These are phyloP conservation scores for Ochropleura leucogaster DNA, from an alignment of 2,888 invertebrate genomes.

Conservation along the genomic window DNA sequence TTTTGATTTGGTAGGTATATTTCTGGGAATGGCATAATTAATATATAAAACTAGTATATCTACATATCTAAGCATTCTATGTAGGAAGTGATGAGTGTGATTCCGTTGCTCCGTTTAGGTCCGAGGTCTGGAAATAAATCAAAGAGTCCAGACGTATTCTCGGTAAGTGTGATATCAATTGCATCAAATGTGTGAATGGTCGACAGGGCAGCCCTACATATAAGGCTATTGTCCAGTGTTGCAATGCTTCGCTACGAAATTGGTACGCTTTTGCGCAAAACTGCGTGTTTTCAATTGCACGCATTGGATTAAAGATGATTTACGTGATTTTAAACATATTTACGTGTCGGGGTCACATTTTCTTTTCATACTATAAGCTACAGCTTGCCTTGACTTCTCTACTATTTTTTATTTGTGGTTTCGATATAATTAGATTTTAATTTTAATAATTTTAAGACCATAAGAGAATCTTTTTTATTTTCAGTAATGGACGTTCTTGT, in stretches of 20 bases:
- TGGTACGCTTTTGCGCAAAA: neutral
- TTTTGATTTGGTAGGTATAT: neutral
- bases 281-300: neutral
- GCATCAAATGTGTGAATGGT: conserved; percentile 60
- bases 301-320: neutral
- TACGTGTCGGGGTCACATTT: too few relatives aligned
- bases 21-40: conserved; percentile 11
- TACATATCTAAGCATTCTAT: conserved; percentile 2
- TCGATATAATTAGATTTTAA: too few relatives aligned
- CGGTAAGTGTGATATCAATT: conserved; percentile 62
- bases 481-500: neutral
- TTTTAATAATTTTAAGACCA: neutral
- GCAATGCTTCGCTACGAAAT: conserved; percentile 40
- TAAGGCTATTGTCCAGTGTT: conserved; percentile 39
- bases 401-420: too few relatives aligned
- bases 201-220: conserved; percentile 65
- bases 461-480: neutral
- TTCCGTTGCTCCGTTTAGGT: conserved; percentile 7
- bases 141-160: conserved; percentile 54
- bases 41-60: neutral
- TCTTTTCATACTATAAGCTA: too few relatives aligned
- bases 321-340: too few relatives aligned
- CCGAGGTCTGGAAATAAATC: conserved; percentile 53
- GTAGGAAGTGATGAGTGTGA: conserved; percentile 5
- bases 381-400: too few relatives aligned